A percentile compares a stretch with the other conserved stretches of the same genome.
These are phyloP conservation scores for Porites divaricata DNA, from an alignment of 92 coral and sea anemone genomes.

Conservation along the genomic window DNA sequence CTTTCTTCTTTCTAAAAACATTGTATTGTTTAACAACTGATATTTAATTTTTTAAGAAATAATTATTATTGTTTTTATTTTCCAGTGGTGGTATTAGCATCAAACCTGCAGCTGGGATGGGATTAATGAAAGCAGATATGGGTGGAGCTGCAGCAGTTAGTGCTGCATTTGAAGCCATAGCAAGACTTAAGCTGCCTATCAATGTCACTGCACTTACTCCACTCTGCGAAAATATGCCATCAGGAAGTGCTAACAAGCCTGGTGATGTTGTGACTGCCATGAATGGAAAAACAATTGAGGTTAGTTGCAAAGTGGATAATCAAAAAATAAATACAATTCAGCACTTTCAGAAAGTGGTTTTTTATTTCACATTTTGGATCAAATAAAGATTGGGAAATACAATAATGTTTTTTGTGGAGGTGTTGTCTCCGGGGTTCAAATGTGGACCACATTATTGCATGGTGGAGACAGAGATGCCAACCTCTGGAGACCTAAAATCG, in stretches of 20 bases:
- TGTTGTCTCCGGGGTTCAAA: neutral
- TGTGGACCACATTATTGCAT: neutral
- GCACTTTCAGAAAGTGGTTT: neutral
- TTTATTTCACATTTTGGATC: neutral
- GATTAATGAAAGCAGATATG: conserved; percentile 95
- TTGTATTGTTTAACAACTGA: too few relatives aligned
- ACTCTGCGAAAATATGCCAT: conserved; percentile 94
- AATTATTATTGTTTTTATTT: neutral
- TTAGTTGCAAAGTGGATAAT: conserved; percentile 12
- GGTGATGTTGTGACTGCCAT: conserved; percentile 96
- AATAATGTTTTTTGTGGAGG: neutral
- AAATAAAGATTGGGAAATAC: neutral
- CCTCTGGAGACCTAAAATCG: too few relatives aligned
- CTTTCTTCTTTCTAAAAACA: too few relatives aligned
- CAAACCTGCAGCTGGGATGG: conserved; percentile 90
- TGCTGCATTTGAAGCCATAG: conserved; percentile 91
- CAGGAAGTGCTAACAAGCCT: conserved; percentile 88
- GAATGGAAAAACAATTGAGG: conserved; percentile 98
- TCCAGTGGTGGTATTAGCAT: conserved; percentile 94
- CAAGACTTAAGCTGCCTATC: conserved; percentile 83
- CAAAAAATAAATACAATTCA: too few relatives aligned
- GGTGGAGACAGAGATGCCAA: neutral
- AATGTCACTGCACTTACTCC: conserved; percentile 89
- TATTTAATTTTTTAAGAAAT: neutral
- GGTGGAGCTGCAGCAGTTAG: conserved; percentile 98